Conservation (phyloP, 2,888 invertebrate species). For the Agriopis aurantiaria region DNA sequence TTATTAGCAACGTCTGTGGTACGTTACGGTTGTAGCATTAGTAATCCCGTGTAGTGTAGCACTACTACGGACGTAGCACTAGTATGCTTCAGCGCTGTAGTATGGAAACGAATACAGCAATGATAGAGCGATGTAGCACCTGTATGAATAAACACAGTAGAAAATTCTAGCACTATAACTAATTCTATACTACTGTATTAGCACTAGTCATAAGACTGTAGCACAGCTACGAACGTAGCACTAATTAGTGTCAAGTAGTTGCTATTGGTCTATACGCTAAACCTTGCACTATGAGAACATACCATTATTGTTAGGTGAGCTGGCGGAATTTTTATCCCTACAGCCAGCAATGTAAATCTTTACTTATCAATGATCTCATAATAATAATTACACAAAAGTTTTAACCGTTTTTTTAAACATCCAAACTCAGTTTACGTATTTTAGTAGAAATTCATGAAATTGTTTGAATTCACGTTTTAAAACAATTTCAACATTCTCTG, state of each 20-base stretch:
- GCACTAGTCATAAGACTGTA: neutral
- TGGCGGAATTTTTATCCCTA: neutral
- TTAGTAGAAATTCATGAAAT: constrained; percentile 14
- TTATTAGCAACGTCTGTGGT: too few relatives aligned
- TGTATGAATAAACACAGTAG: too few relatives aligned
- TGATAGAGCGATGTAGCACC: too few relatives aligned
- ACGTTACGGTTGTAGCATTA: neutral
- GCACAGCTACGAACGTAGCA: neutral
- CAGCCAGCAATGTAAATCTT: neutral
- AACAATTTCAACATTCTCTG: too few relatives aligned
- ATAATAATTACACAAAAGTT: constrained; percentile 9
- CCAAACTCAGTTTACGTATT: constrained; percentile 13
- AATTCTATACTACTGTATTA: neutral
- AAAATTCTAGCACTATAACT: neutral
- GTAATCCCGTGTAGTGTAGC: neutral
- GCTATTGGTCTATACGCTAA: neutral
- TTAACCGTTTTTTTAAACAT: constrained; percentile 17
- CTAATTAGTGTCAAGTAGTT: too few relatives aligned
- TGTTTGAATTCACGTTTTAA: constrained; percentile 22
- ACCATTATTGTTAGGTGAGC: neutral
- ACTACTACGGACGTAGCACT: neutral
- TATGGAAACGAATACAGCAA: too few relatives aligned
- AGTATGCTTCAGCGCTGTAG: neutral
- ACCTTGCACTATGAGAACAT: neutral
- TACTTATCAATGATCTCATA: constrained; percentile 12